Conservation (phyloP, 2,888 invertebrate species). For the Hymenopus coronatus region DNA sequence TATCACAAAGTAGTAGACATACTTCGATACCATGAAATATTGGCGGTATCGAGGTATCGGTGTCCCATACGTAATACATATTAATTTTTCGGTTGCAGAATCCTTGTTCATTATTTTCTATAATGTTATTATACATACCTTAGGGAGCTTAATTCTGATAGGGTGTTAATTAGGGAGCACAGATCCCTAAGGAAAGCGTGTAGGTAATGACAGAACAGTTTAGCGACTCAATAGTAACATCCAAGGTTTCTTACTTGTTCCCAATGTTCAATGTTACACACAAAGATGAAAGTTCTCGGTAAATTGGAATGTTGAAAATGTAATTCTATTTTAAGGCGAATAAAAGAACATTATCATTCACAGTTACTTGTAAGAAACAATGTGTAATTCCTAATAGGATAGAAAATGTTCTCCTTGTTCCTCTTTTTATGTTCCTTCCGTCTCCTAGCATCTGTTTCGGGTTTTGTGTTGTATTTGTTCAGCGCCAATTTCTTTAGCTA, state of each 20-base stretch:
- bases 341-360: background rate
- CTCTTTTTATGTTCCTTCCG: background rate
- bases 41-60: too few species aligned
- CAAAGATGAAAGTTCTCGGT: background rate
- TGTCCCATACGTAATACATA: rapidly evolving
- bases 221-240: too few species aligned
- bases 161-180: too few species aligned
- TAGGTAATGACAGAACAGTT: too few species aligned
- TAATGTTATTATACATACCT: too few species aligned
- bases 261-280: background rate
- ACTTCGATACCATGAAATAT: too few species aligned
- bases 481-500: too few species aligned
- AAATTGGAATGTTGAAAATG: background rate
- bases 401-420: background rate
- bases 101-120: too few species aligned
- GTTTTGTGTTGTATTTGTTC: background rate
- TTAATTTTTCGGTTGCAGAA: too few species aligned
- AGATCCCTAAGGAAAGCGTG: too few species aligned
- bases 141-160: too few species aligned
- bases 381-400: background rate
- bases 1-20: too few species aligned
- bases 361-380: background rate
- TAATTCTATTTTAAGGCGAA: background rate
- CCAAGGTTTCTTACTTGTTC: background rate
- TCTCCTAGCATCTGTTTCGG: background rate